Evolutionary conservation across 2,888 invertebrate species (phyloP).

Genomic region (Limnephilus lunatus): DNA sequence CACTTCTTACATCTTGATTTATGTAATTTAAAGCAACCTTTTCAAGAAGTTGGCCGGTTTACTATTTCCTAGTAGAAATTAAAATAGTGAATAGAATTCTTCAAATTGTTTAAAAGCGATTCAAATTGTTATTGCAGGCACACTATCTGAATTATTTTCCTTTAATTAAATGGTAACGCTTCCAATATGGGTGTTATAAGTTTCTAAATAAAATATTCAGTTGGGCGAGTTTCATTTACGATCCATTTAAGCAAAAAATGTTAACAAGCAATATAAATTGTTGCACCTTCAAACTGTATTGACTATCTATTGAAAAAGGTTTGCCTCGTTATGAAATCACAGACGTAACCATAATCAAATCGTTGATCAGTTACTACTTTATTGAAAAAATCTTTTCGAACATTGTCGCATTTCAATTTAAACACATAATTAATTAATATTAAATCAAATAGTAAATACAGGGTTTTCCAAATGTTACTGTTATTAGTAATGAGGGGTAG

Average conservation of each 20-base stretch:
- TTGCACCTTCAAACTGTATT: constrained; percentile 30
- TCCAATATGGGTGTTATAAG: constrained; percentile 8
- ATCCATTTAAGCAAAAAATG: constrained; percentile 47
- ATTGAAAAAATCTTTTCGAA: neutral
- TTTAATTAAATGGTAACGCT: constrained; percentile 30
- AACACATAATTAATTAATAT: neutral
- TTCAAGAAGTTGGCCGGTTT: neutral
- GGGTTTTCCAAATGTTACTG: neutral
- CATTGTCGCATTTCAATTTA: neutral
- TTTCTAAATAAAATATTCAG: constrained; percentile 28
- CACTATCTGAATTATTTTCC: constrained; percentile 6
- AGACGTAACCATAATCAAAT: neutral
- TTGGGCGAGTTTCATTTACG: neutral
- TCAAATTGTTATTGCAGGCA: neutral
- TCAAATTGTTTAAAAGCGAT: neutral
- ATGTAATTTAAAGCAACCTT: neutral
- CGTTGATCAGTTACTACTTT: neutral
- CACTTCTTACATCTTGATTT: neutral
- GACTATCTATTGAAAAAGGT: neutral
- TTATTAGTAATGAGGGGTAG: neutral
- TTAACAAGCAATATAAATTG: constrained; percentile 52
- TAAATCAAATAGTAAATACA: neutral
- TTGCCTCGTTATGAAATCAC: constrained; percentile 26
- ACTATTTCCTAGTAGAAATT: neutral
- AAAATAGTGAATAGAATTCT: neutral